These are phyloP conservation scores for Anthopleura sola DNA, from an alignment of 64 coral and sea anemone species.

Conservation along the genomic window DNA sequence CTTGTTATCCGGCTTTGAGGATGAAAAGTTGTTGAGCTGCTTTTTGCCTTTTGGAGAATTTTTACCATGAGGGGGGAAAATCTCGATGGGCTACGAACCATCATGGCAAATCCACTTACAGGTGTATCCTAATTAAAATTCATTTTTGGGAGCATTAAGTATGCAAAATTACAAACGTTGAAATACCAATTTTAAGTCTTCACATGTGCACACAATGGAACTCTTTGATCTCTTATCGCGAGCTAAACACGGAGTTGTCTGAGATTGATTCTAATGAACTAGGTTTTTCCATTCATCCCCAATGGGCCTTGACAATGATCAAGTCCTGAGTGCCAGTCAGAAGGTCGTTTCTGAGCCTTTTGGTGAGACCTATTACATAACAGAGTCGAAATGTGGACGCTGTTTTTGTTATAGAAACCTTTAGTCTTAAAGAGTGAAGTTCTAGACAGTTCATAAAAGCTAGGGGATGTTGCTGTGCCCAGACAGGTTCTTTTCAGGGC, in stretches of 20 bases:
- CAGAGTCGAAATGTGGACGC: not conserved
- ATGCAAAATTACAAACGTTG: conserved; percentile 61
- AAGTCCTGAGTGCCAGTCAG: not conserved
- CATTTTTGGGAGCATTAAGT: not conserved
- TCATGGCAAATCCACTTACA: not conserved
- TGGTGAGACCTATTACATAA: not conserved
- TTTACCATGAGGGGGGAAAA: not conserved
- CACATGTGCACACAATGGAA: conserved; percentile 72
- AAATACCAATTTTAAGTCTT: conserved; percentile 58
- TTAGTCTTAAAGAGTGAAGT: not conserved
- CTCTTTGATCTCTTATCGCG: conserved; percentile 60
- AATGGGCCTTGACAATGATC: not conserved
- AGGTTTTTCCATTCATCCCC: not conserved
- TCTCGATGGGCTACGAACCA: not conserved
- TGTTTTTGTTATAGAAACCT: not conserved
- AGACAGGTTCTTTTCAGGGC: not conserved
- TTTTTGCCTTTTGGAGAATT: not conserved
- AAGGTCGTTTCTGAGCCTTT: not conserved
- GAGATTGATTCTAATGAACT: conserved; percentile 11
- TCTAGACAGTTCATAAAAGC: not conserved
- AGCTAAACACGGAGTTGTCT: conserved; percentile 1
- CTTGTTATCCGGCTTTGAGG: no score
- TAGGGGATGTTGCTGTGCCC: not conserved
- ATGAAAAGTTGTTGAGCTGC: not conserved
- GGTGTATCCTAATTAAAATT: conserved; percentile 59